phyloP scores from a whole-genome alignment of 1,140 invertebrate genomes.

The Aphis craccivora region DNA sequence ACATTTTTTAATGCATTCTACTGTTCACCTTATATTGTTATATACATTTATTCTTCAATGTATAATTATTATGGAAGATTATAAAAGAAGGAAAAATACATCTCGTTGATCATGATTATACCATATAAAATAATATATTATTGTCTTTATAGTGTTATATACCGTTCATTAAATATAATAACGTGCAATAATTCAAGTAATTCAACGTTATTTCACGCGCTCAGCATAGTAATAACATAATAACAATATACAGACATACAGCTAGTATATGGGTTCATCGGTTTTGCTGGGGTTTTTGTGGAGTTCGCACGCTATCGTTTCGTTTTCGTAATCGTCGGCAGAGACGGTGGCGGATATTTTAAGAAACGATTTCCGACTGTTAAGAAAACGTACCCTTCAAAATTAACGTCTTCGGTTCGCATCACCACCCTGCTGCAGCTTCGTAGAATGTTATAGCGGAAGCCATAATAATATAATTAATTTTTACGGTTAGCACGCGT shows the following conservation, averaged over 20 bases:
- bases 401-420: background rate
- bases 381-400: background rate
- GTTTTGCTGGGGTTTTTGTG: background rate
- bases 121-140: background rate
- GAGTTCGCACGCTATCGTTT: background rate
- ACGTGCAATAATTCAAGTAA: background rate
- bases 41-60: background rate
- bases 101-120: background rate
- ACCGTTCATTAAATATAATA: slow-evolving; percentile 9
- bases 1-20: background rate
- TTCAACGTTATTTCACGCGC: background rate
- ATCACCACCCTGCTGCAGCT: background rate
- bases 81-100: background rate
- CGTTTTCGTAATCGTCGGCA: background rate
- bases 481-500: background rate
- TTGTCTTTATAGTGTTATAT: background rate
- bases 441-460: background rate
- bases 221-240: background rate
- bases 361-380: background rate
- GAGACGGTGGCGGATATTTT: background rate
- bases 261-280: background rate
- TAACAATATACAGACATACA: background rate
- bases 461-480: background rate
- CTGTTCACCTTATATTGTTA: background rate
- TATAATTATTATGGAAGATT: background rate